These are phyloP conservation scores for Chrysotoxum bicinctum DNA, from an alignment of 2,888 invertebrate species.

Conservation along the genomic window DNA sequence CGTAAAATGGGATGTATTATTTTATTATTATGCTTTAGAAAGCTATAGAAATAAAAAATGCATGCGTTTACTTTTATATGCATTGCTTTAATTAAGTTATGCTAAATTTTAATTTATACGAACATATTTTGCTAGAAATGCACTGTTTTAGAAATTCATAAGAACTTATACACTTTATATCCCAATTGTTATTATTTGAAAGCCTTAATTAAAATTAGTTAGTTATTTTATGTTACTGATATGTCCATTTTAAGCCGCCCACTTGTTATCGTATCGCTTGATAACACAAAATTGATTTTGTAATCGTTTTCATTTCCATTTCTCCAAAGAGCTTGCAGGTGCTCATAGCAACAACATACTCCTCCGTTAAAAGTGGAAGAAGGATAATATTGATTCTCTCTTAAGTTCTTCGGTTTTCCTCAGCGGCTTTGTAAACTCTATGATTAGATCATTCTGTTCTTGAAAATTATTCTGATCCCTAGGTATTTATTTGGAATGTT, in stretches of 20 bases:
- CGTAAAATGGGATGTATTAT: constrained; percentile 42
- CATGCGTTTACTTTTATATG: background rate
- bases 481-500: background rate
- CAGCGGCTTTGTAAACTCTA: too few relatives aligned
- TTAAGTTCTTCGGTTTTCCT: too few relatives aligned
- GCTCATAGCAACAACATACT: too few relatives aligned
- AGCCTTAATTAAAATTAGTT: background rate
- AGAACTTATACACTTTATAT: background rate
- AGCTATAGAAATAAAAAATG: background rate
- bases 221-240: background rate
- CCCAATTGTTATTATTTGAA: background rate
- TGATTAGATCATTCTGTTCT: too few relatives aligned
- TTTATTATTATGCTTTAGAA: constrained; percentile 3
- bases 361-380: too few relatives aligned
- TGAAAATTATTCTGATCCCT: too few relatives aligned
- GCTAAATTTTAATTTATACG: background rate
- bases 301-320: background rate
- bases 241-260: background rate
- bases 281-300: background rate
- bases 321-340: background rate
- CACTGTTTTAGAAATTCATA: background rate
- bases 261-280: background rate
- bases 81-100: background rate
- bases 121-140: background rate
- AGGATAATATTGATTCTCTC: too few relatives aligned